A percentile compares a stretch with the other conserved stretches of the same genome.
Evolutionary conservation across 1,140 invertebrate genomes (phyloP).

Genomic region (Hermetia illucens): DNA sequence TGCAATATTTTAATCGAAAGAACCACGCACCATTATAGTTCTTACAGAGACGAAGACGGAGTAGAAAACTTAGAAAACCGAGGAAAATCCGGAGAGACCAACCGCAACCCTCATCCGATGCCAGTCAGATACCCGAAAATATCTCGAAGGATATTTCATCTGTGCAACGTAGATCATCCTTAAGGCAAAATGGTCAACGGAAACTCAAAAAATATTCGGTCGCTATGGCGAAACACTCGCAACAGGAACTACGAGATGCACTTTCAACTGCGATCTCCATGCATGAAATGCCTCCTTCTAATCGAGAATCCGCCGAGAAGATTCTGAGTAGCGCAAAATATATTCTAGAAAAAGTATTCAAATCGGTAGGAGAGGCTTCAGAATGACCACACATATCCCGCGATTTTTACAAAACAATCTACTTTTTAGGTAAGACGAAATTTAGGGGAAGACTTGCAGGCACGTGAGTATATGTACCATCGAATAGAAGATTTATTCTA

Average conservation of each 20-base stretch:
- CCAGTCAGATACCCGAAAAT: too few relatives aligned
- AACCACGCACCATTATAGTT: slow-evolving; percentile 11
- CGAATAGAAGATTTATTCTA: slow-evolving; percentile 19
- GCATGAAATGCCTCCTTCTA: too few relatives aligned
- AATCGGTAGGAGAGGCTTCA: neutral
- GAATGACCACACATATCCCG: neutral
- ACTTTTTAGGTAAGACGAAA: slow-evolving; percentile 14
- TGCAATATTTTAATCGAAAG: neutral
- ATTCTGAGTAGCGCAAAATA: slow-evolving; percentile 15
- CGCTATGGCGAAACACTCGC: neutral
- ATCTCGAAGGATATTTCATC: neutral
- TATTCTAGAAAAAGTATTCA: slow-evolving; percentile 11
- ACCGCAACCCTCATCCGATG: too few relatives aligned
- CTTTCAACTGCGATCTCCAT: slow-evolving; percentile 20
- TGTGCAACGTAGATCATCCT: neutral
- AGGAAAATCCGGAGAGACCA: too few relatives aligned
- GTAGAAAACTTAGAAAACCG: neutral
- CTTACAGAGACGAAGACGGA: slow-evolving; percentile 10
- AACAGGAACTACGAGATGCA: slow-evolving; percentile 15
- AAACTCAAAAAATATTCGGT: neutral
- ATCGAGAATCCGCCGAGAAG: slow-evolving; percentile 14
- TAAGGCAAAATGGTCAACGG: neutral
- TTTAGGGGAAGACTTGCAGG: slow-evolving; percentile 17
- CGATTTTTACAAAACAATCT: too few relatives aligned
- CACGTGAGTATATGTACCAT: slow-evolving; percentile 7